Base-by-base conservation (phyloP, 2,797 vertebrate species). In the Okamejei kenojei region DNA sequence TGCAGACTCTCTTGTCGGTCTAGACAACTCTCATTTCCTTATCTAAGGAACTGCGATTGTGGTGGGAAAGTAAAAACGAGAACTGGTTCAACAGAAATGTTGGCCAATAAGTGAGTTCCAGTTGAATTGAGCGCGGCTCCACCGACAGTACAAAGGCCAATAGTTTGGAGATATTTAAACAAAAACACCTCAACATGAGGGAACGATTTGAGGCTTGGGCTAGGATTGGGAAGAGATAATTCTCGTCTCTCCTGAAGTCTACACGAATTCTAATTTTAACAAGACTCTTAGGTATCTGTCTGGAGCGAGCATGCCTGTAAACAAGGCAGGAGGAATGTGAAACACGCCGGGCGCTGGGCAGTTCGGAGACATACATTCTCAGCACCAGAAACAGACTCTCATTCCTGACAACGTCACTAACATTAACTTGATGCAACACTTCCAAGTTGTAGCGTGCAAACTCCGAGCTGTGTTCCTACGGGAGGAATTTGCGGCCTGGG, bases 21-120 rank as follows among this genome's bases (percentile, higher is more conserved):
- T 96, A 96, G 96, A 97, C 96, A 93, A 88, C 95, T 95, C 95
- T 95, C 94, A 93, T 94, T 95, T 94, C 94, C 93, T 95, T 95
- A 95, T 96, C 95, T 81, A 93, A 94, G 54, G 38, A 23, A 94
- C 35, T 93, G 90, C 93, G 94, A 74, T 93, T 94, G 78, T 94
- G n/a, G 19, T 93, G 93, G 93, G 93, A 93, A 76, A 38, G 15
- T 13, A 93, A 90, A 0, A 0, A 81, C 94, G 94, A 65, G n/a
- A 21, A 15, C 68, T 17, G 45, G 32, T 79, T 94, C 54, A 65
- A 74, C 7, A 21, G 29, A 73, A 81, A 35, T 32, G 91, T 90
- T 29, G 15, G 65, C n/a, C 21, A 45, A 73, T 23, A 84, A 84
- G 19, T 71, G 61, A 21, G n/a, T 21, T 9, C n/a, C 19, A 61